Percentiles rank a stretch among this genome's conserved stretches.
These are phyloP conservation scores for Caenorhabditis virilis DNA, from an alignment of 2,888 invertebrate genomes.

Conservation along the genomic window DNA sequence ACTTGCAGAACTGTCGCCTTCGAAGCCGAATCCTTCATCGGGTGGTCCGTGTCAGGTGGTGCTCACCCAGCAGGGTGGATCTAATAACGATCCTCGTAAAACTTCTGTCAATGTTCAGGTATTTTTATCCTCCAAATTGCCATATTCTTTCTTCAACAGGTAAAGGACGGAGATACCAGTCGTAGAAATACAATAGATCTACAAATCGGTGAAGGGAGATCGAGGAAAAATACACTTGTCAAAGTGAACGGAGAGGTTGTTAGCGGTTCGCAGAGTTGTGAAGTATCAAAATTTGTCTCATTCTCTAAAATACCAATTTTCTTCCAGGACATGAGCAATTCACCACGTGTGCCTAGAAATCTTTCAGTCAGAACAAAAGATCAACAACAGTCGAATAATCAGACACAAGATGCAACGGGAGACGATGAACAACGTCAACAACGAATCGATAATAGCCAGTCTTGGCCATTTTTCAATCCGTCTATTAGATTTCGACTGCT, in stretches of 20 bases:
- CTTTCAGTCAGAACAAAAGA: constrained; percentile 35
- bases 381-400: constrained; percentile 20
- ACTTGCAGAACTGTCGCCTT: constrained; percentile 37
- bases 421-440: constrained; percentile 10
- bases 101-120: constrained; percentile 50
- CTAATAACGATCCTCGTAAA: constrained; percentile 30
- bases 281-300: constrained; percentile 8
- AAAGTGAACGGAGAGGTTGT: constrained; percentile 54
- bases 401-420: constrained; percentile 6
- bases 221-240: constrained; percentile 46
- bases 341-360: constrained; percentile 35
- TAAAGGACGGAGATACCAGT: constrained; percentile 44
- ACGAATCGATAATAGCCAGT: constrained; percentile 30
- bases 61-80: constrained; percentile 40
- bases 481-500: constrained; percentile 28
- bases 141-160: constrained; percentile 10
- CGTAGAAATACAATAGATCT: constrained; percentile 49
- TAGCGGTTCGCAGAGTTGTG: constrained; percentile 29
- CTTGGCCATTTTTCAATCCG: constrained; percentile 41
- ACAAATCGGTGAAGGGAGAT: constrained; percentile 44
- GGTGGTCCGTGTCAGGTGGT: constrained; percentile 30
- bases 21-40: constrained; percentile 12
- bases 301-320: neutral
- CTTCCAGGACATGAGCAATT: constrained; percentile 39
- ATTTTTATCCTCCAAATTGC: neutral